Conservation (phyloP, 2,888 invertebrate species). For the Idaea dimidiata region DNA sequence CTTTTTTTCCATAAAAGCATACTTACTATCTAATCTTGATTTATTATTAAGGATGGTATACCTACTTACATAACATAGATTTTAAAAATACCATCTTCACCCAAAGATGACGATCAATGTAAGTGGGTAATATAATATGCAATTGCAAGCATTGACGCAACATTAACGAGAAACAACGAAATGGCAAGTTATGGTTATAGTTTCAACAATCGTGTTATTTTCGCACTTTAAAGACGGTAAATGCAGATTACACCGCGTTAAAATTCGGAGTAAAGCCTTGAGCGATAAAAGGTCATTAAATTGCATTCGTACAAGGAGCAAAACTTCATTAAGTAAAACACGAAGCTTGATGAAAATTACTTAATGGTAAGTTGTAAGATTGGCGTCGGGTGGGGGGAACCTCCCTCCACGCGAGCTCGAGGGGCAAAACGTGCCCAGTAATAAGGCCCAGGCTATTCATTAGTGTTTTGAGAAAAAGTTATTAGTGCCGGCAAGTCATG, state of each 20-base stretch:
- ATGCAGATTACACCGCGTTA: constrained; percentile 4
- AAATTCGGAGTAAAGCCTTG: constrained; percentile 14
- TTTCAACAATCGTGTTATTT: constrained; percentile 2
- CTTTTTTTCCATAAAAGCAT: too few relatives aligned
- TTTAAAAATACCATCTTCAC: background rate
- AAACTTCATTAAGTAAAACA: constrained; percentile 51
- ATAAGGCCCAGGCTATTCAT: constrained; percentile 75
- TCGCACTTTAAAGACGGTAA: background rate
- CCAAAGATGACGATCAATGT: background rate
- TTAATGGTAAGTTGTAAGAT: constrained; percentile 62
- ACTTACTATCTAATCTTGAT: too few relatives aligned
- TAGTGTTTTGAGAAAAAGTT: constrained; percentile 77
- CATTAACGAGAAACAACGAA: constrained; percentile 40
- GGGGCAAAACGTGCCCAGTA: constrained; percentile 73
- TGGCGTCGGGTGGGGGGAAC: constrained; percentile 46
- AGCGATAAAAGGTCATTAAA: constrained; percentile 32
- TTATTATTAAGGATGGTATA: too few relatives aligned
- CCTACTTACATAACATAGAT: too few relatives aligned
- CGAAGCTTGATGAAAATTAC: constrained; percentile 66
- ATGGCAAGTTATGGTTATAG: constrained; percentile 4
- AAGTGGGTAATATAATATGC: background rate
- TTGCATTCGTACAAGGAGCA: constrained; percentile 36
- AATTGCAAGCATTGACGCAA: constrained; percentile 20
- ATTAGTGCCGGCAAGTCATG: constrained; percentile 66
- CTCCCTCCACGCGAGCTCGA: constrained; percentile 36